These are phyloP conservation scores for Pachyseris speciosa DNA, from an alignment of 64 coral and sea anemone species.

Conservation along the genomic window DNA sequence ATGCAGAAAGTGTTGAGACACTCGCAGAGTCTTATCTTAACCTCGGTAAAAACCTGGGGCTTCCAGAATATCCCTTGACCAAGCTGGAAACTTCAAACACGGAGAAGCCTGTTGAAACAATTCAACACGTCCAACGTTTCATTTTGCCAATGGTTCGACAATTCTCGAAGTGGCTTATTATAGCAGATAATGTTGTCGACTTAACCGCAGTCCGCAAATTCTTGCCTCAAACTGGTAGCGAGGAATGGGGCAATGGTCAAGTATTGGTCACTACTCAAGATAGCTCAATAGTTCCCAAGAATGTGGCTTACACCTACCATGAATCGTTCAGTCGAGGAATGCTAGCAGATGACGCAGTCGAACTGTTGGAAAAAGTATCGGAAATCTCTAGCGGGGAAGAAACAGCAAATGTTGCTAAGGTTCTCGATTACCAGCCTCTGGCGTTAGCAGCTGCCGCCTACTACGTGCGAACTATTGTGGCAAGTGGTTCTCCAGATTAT, in stretches of 20 bases:
- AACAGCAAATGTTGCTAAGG: neutral
- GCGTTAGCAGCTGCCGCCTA: too few relatives aligned
- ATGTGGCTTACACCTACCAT: too few relatives aligned
- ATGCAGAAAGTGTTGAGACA: neutral
- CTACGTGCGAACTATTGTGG: neutral
- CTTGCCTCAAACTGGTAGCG: too few relatives aligned
- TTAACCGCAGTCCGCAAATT: neutral
- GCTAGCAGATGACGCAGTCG: neutral
- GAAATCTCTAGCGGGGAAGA: neutral
- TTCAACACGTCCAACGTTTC: neutral
- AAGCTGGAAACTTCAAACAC: neutral
- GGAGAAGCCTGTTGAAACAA: neutral
- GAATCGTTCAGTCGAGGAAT: neutral
- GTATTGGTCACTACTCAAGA: too few relatives aligned
- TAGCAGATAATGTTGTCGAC: conserved; percentile 5
- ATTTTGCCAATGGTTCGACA: neutral
- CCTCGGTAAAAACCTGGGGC: neutral
- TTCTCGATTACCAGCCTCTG: too few relatives aligned
- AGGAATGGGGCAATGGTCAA: too few relatives aligned
- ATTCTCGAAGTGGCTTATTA: neutral
- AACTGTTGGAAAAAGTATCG: too few relatives aligned
- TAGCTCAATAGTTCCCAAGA: too few relatives aligned
- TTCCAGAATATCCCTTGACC: neutral
- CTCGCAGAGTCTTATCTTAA: conserved; percentile 7
- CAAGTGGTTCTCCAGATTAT: neutral